phyloP scores from a whole-genome alignment of 2,888 invertebrate species.

The Ormyrus labotus region DNA sequence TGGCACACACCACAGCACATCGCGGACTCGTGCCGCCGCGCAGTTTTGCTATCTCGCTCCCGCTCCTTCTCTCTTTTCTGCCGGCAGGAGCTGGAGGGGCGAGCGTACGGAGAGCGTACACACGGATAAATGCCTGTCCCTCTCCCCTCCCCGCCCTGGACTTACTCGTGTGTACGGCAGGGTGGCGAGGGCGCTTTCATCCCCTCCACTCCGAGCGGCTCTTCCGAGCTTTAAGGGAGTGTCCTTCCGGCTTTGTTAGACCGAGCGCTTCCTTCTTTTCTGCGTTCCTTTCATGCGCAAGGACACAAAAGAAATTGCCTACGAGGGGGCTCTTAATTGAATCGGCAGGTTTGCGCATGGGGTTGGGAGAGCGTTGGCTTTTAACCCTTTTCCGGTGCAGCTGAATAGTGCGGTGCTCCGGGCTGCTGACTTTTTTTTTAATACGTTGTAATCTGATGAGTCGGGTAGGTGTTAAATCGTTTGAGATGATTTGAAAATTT shows the following conservation, averaged over 20 bases:
- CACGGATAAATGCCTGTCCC: background rate
- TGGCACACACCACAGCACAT: slow-evolving; percentile 58
- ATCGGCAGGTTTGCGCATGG: background rate
- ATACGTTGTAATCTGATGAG: no score
- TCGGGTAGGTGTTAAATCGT: no score
- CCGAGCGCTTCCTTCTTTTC: background rate
- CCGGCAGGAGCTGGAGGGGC: slow-evolving; percentile 49
- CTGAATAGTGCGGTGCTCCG: no score
- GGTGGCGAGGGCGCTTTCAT: background rate
- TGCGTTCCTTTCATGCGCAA: slow-evolving; percentile 1
- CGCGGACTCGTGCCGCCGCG: slow-evolving; percentile 53
- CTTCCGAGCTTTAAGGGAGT: background rate
- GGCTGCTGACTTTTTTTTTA: no score
- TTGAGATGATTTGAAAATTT: no score
- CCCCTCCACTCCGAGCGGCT: no score
- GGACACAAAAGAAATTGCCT: background rate
- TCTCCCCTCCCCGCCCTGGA: background rate
- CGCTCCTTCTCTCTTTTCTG: slow-evolving; percentile 60
- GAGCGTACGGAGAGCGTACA: background rate
- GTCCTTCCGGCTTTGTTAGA: slow-evolving; percentile 20
- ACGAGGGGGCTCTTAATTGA: background rate
- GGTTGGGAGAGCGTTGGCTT: no score
- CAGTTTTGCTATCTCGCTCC: slow-evolving; percentile 49
- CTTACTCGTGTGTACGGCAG: background rate
- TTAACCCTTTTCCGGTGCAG: no score